These are phyloP conservation scores for Reinhardtius hippoglossoides DNA, from an alignment of 2,113 vertebrate species.

Conservation along the genomic window DNA sequence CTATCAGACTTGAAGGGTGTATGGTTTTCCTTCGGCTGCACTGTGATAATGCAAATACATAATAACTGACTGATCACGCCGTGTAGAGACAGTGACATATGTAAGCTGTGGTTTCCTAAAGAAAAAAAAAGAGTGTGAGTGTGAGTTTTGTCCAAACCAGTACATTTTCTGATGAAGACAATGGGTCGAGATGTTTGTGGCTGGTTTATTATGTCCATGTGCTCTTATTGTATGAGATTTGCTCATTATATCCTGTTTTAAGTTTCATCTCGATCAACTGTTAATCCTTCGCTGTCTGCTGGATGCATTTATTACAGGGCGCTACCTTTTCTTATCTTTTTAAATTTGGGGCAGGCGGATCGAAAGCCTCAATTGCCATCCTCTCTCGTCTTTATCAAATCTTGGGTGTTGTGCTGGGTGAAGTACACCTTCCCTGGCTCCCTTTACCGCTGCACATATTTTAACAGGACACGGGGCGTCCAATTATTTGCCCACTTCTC, in stretches of 20 bases:
- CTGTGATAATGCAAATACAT: conserved; percentile 37
- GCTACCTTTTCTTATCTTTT: conserved; percentile 39
- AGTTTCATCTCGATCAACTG: too few relatives aligned
- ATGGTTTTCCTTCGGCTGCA: conserved; percentile 54
- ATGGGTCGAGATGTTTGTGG: neutral
- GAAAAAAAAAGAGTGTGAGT: neutral
- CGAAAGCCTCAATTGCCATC: conserved; percentile 48
- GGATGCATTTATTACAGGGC: conserved; percentile 20
- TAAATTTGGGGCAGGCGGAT: neutral
- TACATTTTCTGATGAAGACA: too few relatives aligned
- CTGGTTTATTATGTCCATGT: neutral
- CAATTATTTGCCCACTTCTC: conserved; percentile 78
- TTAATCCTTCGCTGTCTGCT: neutral
- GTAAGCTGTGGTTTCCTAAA: conserved; percentile 29
- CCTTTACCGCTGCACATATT: conserved; percentile 64
- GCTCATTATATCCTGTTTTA: too few relatives aligned
- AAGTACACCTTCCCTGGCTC: conserved; percentile 62
- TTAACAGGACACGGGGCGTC: conserved; percentile 62
- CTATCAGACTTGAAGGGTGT: conserved; percentile 65
- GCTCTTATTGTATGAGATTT: too few relatives aligned
- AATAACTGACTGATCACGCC: conserved; percentile 40
- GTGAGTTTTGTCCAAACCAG: too few relatives aligned
- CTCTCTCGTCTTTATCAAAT: conserved; percentile 65
- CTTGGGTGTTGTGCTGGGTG: conserved; percentile 28
- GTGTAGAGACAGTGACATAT: conserved; percentile 33